phyloP scores from a whole-genome alignment of 2,888 invertebrate genomes.

The Dione juno region DNA sequence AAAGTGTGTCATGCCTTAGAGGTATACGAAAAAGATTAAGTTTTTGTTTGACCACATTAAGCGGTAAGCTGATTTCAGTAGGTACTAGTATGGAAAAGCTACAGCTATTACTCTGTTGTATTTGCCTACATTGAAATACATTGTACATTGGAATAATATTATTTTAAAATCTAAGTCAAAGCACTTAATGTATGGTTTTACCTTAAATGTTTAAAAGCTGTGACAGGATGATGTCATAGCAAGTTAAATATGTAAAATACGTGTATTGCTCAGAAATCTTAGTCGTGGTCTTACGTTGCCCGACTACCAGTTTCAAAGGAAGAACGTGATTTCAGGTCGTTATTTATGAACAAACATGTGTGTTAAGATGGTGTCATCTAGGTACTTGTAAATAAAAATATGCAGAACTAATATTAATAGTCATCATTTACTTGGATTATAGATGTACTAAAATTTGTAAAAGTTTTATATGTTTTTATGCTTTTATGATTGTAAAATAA shows the following conservation, averaged over 20 bases:
- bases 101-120: slow-evolving; percentile 3
- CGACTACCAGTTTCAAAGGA: slow-evolving; percentile 43
- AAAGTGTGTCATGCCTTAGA: too few relatives aligned
- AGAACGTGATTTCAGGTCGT: slow-evolving; percentile 43
- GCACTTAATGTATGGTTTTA: slow-evolving; percentile 36
- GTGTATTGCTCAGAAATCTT: slow-evolving; percentile 42
- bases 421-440: too few relatives aligned
- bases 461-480: too few relatives aligned
- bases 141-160: slow-evolving; percentile 2
- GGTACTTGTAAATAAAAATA: slow-evolving; percentile 33
- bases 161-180: slow-evolving; percentile 18
- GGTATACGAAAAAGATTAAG: too few relatives aligned
- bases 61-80: slow-evolving; percentile 36
- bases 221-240: slow-evolving; percentile 50
- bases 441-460: too few relatives aligned
- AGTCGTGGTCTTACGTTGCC: slow-evolving; percentile 43
- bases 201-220: slow-evolving; percentile 44
- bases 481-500: too few relatives aligned
- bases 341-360: slow-evolving; percentile 16
- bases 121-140: slow-evolving; percentile 14
- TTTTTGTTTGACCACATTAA: slow-evolving; percentile 40
- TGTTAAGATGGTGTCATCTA: slow-evolving; percentile 41
- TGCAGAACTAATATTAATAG: slow-evolving; percentile 19
- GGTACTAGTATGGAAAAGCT: slow-evolving; percentile 6
- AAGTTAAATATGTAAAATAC: slow-evolving; percentile 43